These are phyloP conservation scores for Asarcornis scutulata DNA, from an alignment of 2,113 vertebrate genomes.

Conservation along the genomic window DNA sequence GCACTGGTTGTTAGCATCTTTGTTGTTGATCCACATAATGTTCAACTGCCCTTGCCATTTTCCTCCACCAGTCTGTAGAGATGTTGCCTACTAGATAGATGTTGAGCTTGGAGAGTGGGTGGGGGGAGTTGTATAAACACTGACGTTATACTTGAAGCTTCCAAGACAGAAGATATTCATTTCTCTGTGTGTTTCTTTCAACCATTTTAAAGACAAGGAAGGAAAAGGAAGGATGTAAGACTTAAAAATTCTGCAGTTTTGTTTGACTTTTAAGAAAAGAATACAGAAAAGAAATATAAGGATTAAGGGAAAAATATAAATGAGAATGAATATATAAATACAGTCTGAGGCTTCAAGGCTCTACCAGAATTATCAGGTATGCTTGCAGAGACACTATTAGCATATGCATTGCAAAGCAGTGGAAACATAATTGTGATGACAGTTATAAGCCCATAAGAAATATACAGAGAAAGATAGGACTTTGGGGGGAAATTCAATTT, in stretches of 20 bases:
- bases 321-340: slow-evolving; percentile 47
- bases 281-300: slow-evolving; percentile 1
- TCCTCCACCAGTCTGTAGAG: background rate
- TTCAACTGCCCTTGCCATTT: background rate
- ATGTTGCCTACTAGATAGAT: background rate
- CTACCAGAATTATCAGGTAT: slow-evolving; percentile 44
- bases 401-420: slow-evolving; percentile 35
- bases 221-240: background rate
- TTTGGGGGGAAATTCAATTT: slow-evolving; percentile 53
- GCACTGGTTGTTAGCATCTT: background rate
- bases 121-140: background rate
- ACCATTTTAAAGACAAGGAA: background rate
- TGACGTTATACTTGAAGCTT: background rate
- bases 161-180: background rate
- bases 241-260: background rate
- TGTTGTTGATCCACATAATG: background rate
- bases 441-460: slow-evolving; percentile 52
- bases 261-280: slow-evolving; percentile 13
- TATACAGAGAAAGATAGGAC: slow-evolving; percentile 8
- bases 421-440: background rate
- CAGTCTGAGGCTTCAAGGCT: background rate
- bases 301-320: slow-evolving; percentile 52
- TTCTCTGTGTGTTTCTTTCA: background rate
- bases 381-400: slow-evolving; percentile 37
- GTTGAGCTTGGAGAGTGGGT: background rate